A percentile compares a stretch with the other conserved stretches of the same genome.
phyloP scores from a whole-genome alignment of 2,113 vertebrate species.

The Pongo pygmaeus region DNA sequence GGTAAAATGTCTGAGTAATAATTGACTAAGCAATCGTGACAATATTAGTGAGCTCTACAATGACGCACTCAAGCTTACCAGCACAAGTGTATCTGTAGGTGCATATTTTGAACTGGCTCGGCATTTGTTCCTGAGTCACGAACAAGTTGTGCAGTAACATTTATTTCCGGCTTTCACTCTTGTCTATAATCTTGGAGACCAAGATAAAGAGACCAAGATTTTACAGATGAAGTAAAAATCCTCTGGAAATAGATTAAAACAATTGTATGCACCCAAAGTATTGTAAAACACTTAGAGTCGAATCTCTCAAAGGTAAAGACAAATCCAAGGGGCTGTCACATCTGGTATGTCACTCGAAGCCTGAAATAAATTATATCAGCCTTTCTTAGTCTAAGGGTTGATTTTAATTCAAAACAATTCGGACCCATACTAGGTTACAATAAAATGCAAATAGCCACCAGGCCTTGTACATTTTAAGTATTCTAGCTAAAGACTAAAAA shows the following conservation, averaged over 20 bases:
- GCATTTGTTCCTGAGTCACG: background rate
- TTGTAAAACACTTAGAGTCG: background rate
- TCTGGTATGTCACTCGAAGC: background rate
- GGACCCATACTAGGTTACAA: background rate
- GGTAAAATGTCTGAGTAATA: background rate
- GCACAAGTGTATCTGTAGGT: background rate
- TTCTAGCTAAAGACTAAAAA: background rate
- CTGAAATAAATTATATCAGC: background rate
- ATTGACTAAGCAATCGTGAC: background rate
- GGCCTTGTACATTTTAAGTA: background rate
- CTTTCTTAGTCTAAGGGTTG: background rate
- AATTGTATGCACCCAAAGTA: background rate
- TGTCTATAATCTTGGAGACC: background rate
- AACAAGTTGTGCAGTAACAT: no score
- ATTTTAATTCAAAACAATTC: conserved; percentile 28
- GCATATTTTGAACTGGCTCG: background rate
- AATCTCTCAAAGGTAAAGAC: background rate
- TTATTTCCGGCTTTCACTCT: background rate
- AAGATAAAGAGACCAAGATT: no score
- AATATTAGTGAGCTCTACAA: background rate
- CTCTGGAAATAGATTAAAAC: conserved; percentile 3
- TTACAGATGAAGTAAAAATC: conserved; percentile 11
- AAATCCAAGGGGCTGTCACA: background rate
- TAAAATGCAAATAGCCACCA: background rate
- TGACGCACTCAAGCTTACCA: background rate